A percentile compares a stretch with the other conserved stretches of the same genome.
Conservation (phyloP, 1,140 invertebrate species). For the Agrypnia vestita region DNA sequence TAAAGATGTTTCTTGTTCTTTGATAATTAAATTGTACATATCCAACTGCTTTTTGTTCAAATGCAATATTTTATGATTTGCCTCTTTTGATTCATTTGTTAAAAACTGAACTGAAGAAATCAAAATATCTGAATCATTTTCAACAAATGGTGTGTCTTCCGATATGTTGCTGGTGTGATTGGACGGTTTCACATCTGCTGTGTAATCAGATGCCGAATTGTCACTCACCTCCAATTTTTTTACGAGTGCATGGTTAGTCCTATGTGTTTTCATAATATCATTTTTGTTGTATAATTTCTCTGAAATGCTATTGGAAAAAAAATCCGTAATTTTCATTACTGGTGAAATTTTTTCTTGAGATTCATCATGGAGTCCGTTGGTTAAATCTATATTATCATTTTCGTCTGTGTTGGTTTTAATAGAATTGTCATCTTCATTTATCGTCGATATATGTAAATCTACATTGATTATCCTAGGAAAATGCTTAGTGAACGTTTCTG, state of each 20-base stretch:
- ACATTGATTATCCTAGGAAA: too few relatives aligned
- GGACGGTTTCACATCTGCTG: conserved; percentile 71
- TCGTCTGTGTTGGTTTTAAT: too few relatives aligned
- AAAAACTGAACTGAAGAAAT: conserved; percentile 73
- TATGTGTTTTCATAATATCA: conserved; percentile 26
- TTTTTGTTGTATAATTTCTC: conserved; percentile 43
- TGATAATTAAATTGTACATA: background rate
- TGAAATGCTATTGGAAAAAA: background rate
- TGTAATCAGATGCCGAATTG: conserved; percentile 71
- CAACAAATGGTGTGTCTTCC: conserved; percentile 3
- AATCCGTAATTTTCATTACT: too few relatives aligned
- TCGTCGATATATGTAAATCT: too few relatives aligned
- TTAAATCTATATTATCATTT: too few relatives aligned
- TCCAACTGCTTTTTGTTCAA: background rate
- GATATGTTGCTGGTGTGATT: background rate
- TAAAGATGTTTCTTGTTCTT: background rate
- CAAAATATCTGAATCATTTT: conserved; percentile 65
- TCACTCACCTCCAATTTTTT: conserved; percentile 62
- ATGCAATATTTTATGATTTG: conserved; percentile 66
- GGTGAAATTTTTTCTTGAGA: too few relatives aligned
- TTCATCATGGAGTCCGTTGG: too few relatives aligned
- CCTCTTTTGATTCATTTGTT: conserved; percentile 72
- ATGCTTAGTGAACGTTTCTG: too few relatives aligned
- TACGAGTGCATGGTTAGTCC: background rate
- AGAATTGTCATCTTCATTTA: too few relatives aligned